Base-by-base conservation (phyloP, 2,888 invertebrate species). In the Drosophila nigritarsus region DNA sequence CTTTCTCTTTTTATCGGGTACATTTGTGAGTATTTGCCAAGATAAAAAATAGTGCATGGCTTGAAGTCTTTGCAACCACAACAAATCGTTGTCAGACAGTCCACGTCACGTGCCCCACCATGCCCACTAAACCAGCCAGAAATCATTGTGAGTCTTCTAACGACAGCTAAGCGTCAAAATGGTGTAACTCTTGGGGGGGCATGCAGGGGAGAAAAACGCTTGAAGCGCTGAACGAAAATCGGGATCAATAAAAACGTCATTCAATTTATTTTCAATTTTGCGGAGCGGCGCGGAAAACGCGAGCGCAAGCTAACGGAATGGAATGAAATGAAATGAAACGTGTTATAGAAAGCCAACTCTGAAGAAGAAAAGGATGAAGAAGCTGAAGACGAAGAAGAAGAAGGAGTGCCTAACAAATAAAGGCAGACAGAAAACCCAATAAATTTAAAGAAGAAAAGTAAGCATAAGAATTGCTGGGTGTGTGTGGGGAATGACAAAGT, bases 191-290 rank as follows among this genome's bases (percentile, higher is more conserved):
- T 64, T 34, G 62, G 32, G 58, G 27, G 61, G 34, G 24, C 3
- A 13, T 51, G 60, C 50, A 34, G 4, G 11, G 20, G 38, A 40
- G 66, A 68, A 70, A 65, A 73, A 29, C 65, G 60, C 65, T 69
- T 72, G 61, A 65, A 78, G 72, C 73, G 64, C 65, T 70, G 54
- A 73, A 64, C 73, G 71, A 89, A 90, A 89, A 87, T 89, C 87
- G 85, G 77, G 88, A 85, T 90, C 87, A 90, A 87, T 87, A 87
- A 87, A 87, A 87, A 89, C 83, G 87, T 87, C 87, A 89, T 87
- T 87, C 87, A 87, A 87, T 87, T 87, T 89, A 90, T 87, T 90
- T 89, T 87, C 90, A 80, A 87, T 90, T 87, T 90, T 87, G 73
- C 56, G 80, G 65, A 84, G 72, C 71, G 58, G 61, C 62, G 63